These are phyloP conservation scores for Eidolon helvum DNA, from an alignment of 2,113 vertebrate genomes.

Conservation along the genomic window DNA sequence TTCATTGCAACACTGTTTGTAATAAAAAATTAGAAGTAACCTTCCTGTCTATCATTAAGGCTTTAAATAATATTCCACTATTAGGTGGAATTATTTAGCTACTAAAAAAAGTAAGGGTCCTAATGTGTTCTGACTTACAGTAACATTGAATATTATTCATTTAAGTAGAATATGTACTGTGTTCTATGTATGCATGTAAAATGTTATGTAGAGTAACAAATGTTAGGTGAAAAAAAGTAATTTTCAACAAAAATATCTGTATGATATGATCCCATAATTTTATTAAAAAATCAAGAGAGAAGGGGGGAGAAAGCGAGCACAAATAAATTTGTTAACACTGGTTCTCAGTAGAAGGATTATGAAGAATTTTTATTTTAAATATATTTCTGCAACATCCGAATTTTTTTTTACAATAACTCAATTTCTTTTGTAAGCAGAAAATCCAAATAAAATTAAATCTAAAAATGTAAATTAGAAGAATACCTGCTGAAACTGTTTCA, in stretches of 20 bases:
- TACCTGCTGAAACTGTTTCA: constrained; percentile 73
- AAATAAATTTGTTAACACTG: background rate
- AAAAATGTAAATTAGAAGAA: background rate
- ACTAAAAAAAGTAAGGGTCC: background rate
- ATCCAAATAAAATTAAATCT: background rate
- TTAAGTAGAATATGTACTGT: background rate
- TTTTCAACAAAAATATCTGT: background rate
- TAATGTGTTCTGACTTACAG: background rate
- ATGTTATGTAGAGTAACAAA: background rate
- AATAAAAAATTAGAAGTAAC: background rate
- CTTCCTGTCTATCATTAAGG: background rate
- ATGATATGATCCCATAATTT: background rate
- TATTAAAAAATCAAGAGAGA: background rate
- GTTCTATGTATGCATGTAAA: background rate
- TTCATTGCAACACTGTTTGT: background rate
- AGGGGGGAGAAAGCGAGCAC: background rate
- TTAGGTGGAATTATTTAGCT: background rate
- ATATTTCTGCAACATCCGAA: background rate
- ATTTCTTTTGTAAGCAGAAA: background rate
- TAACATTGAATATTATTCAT: background rate
- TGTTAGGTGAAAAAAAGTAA: background rate
- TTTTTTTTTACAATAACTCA: background rate
- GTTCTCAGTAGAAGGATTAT: background rate
- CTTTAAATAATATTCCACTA: background rate
- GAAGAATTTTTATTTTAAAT: background rate